Conservation (phyloP, 2,888 invertebrate species). For the Rhogogaster chlorosoma region DNA sequence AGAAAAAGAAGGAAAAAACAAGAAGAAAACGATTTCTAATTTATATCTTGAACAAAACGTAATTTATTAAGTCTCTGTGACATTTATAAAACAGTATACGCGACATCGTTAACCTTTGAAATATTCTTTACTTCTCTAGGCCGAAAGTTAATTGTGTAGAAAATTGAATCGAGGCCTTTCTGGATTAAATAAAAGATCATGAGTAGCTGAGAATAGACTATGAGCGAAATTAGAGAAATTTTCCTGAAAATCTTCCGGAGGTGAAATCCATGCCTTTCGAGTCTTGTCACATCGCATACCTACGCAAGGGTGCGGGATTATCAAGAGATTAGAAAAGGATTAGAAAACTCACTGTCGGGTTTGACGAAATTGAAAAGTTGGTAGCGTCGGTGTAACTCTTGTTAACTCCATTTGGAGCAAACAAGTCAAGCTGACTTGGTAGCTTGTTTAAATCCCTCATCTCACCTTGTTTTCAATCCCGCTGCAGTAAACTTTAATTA, state of each 20-base stretch:
- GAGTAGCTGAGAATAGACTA: background rate
- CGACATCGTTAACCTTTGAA: background rate
- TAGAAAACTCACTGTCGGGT: slow-evolving; percentile 37
- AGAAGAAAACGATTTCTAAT: background rate
- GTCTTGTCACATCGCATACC: background rate
- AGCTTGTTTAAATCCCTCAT: slow-evolving; percentile 51
- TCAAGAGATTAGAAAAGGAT: background rate
- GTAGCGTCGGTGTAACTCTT: slow-evolving; percentile 27
- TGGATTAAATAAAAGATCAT: background rate
- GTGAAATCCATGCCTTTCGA: background rate
- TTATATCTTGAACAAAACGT: background rate
- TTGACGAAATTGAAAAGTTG: slow-evolving; percentile 27
- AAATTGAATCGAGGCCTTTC: background rate
- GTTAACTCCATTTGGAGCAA: slow-evolving; percentile 42
- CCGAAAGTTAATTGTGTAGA: background rate
- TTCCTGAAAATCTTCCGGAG: background rate
- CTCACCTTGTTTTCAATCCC: slow-evolving; percentile 45
- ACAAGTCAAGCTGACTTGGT: slow-evolving; percentile 43
- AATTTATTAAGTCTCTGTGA: background rate
- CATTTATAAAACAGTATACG: background rate
- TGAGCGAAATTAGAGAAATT: background rate
- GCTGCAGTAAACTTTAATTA: slow-evolving; percentile 36
- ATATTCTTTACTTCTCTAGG: background rate
- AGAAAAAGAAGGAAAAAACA: background rate
- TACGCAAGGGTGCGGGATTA: background rate